These are phyloP conservation scores for Quadriops clusia DNA, from an alignment of 2,888 invertebrate genomes.

Conservation along the genomic window DNA sequence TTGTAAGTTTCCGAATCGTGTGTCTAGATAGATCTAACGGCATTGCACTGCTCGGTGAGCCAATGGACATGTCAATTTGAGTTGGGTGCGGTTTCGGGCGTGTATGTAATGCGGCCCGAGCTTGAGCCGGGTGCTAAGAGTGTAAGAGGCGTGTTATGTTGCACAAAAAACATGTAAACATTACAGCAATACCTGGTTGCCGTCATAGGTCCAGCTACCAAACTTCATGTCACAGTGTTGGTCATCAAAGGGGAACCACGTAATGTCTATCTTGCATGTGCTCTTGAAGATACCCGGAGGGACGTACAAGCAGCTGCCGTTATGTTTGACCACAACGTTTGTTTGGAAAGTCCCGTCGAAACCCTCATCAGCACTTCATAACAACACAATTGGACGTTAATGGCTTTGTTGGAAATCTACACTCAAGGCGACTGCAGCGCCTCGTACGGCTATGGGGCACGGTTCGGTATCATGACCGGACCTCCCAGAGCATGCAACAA, in stretches of 20 bases:
- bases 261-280: conserved; percentile 99
- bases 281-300: conserved; percentile 99
- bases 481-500: conserved; percentile 29
- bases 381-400: conserved; percentile 36
- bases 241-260: conserved; percentile 99
- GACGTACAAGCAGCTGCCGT: conserved; percentile 98
- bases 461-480: conserved; percentile 11
- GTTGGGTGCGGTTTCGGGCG: no score
- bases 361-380: conserved; percentile 94
- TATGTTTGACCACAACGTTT: conserved; percentile 97
- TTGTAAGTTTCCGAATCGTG: no score
- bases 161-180: conserved; percentile 26
- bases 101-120: conserved; percentile 1
- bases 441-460: conserved; percentile 16
- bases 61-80: no score
- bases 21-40: no score
- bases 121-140: conserved; percentile 11
- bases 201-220: conserved; percentile 99
- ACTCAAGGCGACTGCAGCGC: conserved; percentile 10
- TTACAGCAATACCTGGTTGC: conserved; percentile 69
- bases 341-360: conserved; percentile 99
- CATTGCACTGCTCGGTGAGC: no score
- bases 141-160: conserved; percentile 18
- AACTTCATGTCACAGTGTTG: conserved; percentile 99
- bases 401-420: conserved; percentile 18